phyloP scores from a whole-genome alignment of 2,797 vertebrate species.

The Lateolabrax maculatus region DNA sequence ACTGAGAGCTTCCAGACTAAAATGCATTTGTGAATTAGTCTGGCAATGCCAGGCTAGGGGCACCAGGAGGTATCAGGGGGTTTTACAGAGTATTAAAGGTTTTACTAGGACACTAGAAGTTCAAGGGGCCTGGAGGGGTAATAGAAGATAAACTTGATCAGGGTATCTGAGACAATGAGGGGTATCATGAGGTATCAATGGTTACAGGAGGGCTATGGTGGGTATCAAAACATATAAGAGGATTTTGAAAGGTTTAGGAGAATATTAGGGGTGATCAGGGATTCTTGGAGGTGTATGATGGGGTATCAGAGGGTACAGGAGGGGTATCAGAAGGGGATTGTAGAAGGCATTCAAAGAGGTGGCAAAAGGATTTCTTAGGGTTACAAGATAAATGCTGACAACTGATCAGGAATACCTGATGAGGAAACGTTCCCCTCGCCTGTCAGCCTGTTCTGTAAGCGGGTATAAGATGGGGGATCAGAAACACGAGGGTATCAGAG shows the following conservation, averaged over 20 bases:
- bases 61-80: not conserved
- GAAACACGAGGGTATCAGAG: not conserved
- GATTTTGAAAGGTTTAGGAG: not conserved
- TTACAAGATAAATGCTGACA: not conserved
- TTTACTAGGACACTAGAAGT: too few species aligned
- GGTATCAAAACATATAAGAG: too few species aligned
- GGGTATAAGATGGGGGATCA: too few species aligned
- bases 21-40: too few species aligned
- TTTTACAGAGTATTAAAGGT: too few species aligned
- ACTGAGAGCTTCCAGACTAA: too few species aligned
- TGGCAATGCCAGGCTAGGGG: too few species aligned
- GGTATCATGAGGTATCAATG: too few species aligned
- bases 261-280: not conserved
- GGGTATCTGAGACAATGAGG: not conserved
- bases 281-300: not conserved
- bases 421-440: not conserved
- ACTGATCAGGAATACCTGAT: not conserved
- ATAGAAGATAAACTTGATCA: not conserved
- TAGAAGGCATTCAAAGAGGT: not conserved
- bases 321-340: not conserved
- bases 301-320: not conserved
- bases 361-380: not conserved
- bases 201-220: not conserved
- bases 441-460: not conserved
- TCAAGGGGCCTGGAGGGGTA: too few species aligned